Conservation (phyloP, 1,140 invertebrate species). For the Hycleus cichorii region DNA sequence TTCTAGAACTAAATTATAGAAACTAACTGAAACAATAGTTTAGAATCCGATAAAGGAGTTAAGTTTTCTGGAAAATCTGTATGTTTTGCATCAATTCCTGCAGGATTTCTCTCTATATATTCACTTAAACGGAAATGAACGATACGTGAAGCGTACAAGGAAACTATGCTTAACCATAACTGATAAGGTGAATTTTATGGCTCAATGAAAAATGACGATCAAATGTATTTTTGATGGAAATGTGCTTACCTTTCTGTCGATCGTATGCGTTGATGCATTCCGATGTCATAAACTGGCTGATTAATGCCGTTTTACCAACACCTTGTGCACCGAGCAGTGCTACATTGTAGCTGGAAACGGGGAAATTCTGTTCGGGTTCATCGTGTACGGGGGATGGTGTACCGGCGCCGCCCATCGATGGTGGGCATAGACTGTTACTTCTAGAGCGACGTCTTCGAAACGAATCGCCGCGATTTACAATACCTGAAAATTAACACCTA, state of each 20-base stretch:
- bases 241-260: slow-evolving; percentile 55
- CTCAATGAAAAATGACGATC: background rate
- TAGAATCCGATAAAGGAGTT: too few relatives aligned
- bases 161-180: too few relatives aligned
- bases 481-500: slow-evolving; percentile 50
- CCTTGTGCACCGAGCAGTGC: slow-evolving; percentile 77
- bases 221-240: background rate
- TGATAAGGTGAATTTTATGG: too few relatives aligned
- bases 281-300: slow-evolving; percentile 90
- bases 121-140: too few relatives aligned
- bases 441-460: slow-evolving; percentile 70
- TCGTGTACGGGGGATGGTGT: slow-evolving; percentile 37
- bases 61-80: too few relatives aligned
- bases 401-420: slow-evolving; percentile 27
- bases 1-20: too few relatives aligned
- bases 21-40: too few relatives aligned
- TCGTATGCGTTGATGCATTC: slow-evolving; percentile 92
- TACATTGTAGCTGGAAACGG: slow-evolving; percentile 58
- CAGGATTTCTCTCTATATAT: too few relatives aligned
- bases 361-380: slow-evolving; percentile 20
- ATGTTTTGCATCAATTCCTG: too few relatives aligned
- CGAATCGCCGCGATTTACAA: slow-evolving; percentile 83
- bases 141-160: too few relatives aligned
- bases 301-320: slow-evolving; percentile 84
- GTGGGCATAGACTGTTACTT: slow-evolving; percentile 60